These are phyloP conservation scores for Antheraea yamamai DNA, from an alignment of 2,888 invertebrate genomes.

Conservation along the genomic window DNA sequence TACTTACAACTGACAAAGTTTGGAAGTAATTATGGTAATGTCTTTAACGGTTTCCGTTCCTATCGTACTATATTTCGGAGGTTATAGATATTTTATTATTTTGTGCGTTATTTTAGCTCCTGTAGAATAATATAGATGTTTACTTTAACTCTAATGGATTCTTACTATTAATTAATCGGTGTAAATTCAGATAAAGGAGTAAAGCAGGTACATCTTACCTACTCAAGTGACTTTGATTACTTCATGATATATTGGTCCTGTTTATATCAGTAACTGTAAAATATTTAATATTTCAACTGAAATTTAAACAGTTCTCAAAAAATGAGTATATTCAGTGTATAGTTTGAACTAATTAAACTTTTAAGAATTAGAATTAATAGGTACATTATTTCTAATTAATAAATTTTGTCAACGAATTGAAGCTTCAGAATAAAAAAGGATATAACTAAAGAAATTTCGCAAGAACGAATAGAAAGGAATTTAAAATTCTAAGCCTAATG, in stretches of 20 bases:
- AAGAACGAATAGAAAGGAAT: too few relatives aligned
- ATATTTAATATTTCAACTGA: too few relatives aligned
- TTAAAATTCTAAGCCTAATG: too few relatives aligned
- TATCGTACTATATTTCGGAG: background rate
- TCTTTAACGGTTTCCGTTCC: background rate
- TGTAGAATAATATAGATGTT: background rate
- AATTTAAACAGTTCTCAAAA: too few relatives aligned
- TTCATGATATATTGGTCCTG: background rate
- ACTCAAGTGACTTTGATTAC: background rate
- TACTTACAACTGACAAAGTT: slow-evolving; percentile 11
- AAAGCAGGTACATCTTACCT: background rate
- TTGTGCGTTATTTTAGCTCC: background rate
- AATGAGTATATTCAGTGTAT: background rate
- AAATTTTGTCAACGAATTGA: too few relatives aligned
- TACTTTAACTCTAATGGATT: background rate
- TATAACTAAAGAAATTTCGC: too few relatives aligned
- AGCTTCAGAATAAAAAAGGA: too few relatives aligned
- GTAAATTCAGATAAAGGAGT: too few relatives aligned
- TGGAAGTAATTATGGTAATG: slow-evolving; percentile 2
- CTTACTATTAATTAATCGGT: too few relatives aligned
- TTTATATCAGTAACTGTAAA: background rate
- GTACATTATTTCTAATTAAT: too few relatives aligned
- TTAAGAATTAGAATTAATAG: background rate
- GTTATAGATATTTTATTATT: background rate
- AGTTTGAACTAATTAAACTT: background rate